phyloP scores from a whole-genome alignment of 2,797 vertebrate genomes.

The Mergus octosetaceus region DNA sequence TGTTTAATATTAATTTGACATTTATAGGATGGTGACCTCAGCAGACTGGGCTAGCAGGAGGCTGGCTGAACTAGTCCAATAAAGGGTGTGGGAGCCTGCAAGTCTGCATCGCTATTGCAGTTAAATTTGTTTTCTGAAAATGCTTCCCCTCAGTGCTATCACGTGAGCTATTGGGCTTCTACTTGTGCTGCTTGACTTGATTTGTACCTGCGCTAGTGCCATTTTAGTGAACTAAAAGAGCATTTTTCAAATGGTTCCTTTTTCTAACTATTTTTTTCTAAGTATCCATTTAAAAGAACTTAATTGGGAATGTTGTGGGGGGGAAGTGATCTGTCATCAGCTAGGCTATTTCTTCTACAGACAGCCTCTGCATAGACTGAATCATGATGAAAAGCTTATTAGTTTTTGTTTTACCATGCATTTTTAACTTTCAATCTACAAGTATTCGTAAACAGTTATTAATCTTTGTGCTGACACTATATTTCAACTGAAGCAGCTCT shows the following conservation, averaged over 20 bases:
- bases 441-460: not conserved
- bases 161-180: accelerated
- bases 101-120: not conserved
- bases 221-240: not conserved
- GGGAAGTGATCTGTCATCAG: not conserved
- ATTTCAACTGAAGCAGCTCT: not conserved
- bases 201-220: not conserved
- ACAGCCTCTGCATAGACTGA: not conserved
- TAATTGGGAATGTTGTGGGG: too few species aligned
- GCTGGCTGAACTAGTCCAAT: not conserved
- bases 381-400: not conserved
- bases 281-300: not conserved
- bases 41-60: not conserved
- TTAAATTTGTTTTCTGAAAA: not conserved
- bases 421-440: not conserved
- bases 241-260: not conserved
- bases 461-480: not conserved
- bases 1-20: constrained; percentile 55
- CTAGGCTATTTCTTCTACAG: not conserved
- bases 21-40: constrained; percentile 24
- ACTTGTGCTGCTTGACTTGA: not conserved
- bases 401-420: not conserved
- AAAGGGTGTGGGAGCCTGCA: not conserved
- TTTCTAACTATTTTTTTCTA: not conserved
- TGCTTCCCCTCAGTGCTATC: not conserved